A percentile compares a stretch with the other conserved stretches of the same genome.
phyloP scores from a whole-genome alignment of 2,888 invertebrate genomes.

The Phania funesta region DNA sequence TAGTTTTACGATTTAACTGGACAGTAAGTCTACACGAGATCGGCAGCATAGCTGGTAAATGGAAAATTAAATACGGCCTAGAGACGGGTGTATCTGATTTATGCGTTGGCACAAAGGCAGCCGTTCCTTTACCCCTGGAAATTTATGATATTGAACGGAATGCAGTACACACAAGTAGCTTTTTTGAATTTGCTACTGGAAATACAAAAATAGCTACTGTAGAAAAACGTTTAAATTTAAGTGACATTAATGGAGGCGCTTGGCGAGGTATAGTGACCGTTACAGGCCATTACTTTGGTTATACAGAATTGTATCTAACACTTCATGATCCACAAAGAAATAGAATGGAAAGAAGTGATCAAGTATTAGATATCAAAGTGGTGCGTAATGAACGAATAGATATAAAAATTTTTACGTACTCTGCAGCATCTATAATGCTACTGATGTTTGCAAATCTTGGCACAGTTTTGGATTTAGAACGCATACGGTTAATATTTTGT shows the following conservation, averaged over 20 bases:
- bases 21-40: constrained; percentile 46
- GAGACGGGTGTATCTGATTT: constrained; percentile 13
- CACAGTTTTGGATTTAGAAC: constrained; percentile 88
- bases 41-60: constrained; percentile 69
- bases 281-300: constrained; percentile 68
- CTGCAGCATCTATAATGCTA: constrained; percentile 86
- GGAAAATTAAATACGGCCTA: constrained; percentile 68
- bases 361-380: constrained; percentile 61
- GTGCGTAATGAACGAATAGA: constrained; percentile 65
- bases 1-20: background rate
- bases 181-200: constrained; percentile 59
- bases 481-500: constrained; percentile 84
- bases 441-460: constrained; percentile 93
- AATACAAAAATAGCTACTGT: constrained; percentile 55
- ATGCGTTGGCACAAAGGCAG: constrained; percentile 27
- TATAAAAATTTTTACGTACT: constrained; percentile 86
- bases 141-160: constrained; percentile 68
- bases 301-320: constrained; percentile 66
- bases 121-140: constrained; percentile 37
- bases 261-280: constrained; percentile 69
- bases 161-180: constrained; percentile 16
- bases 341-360: constrained; percentile 45
- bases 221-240: constrained; percentile 43
- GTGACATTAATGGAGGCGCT: constrained; percentile 1
- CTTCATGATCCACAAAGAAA: constrained; percentile 40